Base-by-base conservation (phyloP, 2,888 invertebrate species). In the Oscheius myriophilus region DNA sequence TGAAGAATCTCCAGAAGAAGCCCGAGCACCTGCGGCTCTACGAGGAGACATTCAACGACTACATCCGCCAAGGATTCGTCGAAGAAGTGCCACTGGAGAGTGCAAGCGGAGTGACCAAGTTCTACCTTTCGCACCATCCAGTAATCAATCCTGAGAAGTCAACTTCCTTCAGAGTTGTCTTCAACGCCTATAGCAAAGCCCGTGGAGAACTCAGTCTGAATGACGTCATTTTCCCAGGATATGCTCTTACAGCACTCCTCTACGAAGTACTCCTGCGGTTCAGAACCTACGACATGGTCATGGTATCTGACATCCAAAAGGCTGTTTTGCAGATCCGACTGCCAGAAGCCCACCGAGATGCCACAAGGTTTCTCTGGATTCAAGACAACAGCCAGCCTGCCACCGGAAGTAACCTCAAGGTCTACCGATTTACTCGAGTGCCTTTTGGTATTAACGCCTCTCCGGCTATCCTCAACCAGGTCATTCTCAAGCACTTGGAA, bases 151-250 rank as follows among this genome's bases (percentile, higher is more conserved):
- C 57, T 4, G 41, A 14, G 1, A 57, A 57, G 21, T 16, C 14
- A 1, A 57, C 57, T 1, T 4, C 41, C 7, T 57, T 57, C 12
- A 16, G 43, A 6, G 21, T 57, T 2, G 57, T 57, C 21, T 57
- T 57, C 57, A 42, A 57, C 41, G 57, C 41, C n/a, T 41, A 41
- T 26, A 42, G 42, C 23, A 39, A 41, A 1, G 41, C 2, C 2
- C 25, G 33, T 2, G 25, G 25, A 23, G 57, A 57, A 21, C 41
- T 41, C 1, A 57, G 57, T 21, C 43, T 57, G 14, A 57, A 57
- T 18, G 57, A 57, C 39, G 43, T 42, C n/a, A n/a, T n/a, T n/a
- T n/a, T n/a, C n/a, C 57, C 41, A 41, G 57, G 57, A 6, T 42
- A 41, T n/a, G 33, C 41, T 1, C 43, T 57, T 1, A 16, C 39